A percentile compares a stretch with the other conserved stretches of the same genome.
Conservation (phyloP, 2,113 vertebrate species). For the Haemorhous mexicanus region DNA sequence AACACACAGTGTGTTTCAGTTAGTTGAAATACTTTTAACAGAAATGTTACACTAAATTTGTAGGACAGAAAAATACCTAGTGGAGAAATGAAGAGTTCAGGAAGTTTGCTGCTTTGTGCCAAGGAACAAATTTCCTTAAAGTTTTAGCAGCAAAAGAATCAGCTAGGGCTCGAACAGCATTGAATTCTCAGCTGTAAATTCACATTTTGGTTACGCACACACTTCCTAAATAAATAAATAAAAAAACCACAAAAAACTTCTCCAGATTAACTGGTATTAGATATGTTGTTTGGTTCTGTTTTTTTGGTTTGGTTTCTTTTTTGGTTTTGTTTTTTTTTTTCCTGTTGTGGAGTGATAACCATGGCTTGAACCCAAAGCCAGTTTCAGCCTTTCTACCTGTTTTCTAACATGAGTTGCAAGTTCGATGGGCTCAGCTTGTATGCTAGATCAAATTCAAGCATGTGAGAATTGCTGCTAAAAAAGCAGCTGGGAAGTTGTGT, state of each 20-base stretch:
- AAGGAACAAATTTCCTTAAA: not conserved
- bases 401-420: not conserved
- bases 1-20: not conserved
- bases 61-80: not conserved
- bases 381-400: slow-evolving; percentile 13
- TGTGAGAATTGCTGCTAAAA: not conserved
- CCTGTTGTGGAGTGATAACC: not conserved
- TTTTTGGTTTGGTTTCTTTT: not conserved
- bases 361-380: not conserved
- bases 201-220: not conserved
- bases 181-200: slow-evolving; percentile 8
- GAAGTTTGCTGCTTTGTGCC: not conserved
- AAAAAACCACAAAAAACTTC: not conserved
- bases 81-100: not conserved
- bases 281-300: not conserved
- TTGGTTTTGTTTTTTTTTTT: not conserved
- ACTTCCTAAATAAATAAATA: not conserved
- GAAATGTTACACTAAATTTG: not conserved
- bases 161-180: not conserved
- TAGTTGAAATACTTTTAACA: not conserved
- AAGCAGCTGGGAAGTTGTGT: slow-evolving; percentile 7
- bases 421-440: not conserved
- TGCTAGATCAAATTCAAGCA: not conserved
- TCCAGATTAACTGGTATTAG: not conserved
- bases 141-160: slow-evolving; percentile 1